Base-by-base conservation (phyloP, 1,140 invertebrate genomes). In the Diorhabda carinulata region DNA sequence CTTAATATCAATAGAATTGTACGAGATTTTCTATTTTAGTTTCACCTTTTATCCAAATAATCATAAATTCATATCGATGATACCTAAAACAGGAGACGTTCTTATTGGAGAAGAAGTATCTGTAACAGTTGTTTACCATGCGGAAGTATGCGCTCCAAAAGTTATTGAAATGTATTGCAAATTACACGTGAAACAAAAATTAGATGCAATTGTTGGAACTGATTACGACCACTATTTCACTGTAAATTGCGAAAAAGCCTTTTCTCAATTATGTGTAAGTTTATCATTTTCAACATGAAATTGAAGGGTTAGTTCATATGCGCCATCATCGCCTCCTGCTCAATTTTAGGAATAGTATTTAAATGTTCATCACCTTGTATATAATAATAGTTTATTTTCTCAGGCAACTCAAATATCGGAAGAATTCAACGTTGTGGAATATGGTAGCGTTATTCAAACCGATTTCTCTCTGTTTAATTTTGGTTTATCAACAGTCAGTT, bases 251-350 rank as follows among this genome's bases (percentile, higher is more conserved):
- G 57, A 71, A 45, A 64, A 52, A 25, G 57, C 61, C 8, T 74
- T 73, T 66, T 66, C 76, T 0, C 66, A 76, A 65, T 64, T 78
- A 66, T 78, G 77, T 69, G 77, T 78, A 67, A 72, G 70, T 68
- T 2, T 59, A 45, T 56, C 25, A 41, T 43, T 25, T 25, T 25
- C 25, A 25, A 25, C 25, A 25, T 25, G 25, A 25, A 25, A 25
- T 25, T 25, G 25, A 25, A 25, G 25, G 25, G 25, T 25, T 25
- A 25, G 25, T 25, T 25, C 25, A 25, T 25, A 25, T 25, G 25
- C 25, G 25, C 25, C 25, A 25, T 25, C 25, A 25, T 25, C 25
- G 25, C 25, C 25, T 25, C 25, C 25, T 25, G 25, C 25, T 25
- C 25, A 25, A 25, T 25, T 25, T 25, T 25, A 25, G 0, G 1